Conservation (phyloP, 1,140 invertebrate species). For the Bombus impatiens region DNA sequence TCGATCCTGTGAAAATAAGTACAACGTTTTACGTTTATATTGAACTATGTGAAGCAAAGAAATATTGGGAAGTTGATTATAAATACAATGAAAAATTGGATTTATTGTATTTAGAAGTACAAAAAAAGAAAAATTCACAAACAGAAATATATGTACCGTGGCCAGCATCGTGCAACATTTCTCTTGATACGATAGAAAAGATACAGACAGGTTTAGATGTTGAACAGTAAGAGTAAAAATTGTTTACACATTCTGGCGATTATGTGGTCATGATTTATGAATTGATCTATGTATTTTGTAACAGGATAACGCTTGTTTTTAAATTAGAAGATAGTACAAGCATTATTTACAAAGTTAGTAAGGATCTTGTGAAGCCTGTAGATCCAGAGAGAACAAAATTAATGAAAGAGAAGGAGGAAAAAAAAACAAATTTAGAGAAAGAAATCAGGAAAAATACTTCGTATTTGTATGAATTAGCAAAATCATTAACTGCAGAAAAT, state of each 20-base stretch:
- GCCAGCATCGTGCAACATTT: slow-evolving; percentile 69
- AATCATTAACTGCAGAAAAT: slow-evolving; percentile 48
- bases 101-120: slow-evolving; percentile 77
- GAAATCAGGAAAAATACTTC: slow-evolving; percentile 76
- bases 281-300: slow-evolving; percentile 38
- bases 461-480: slow-evolving; percentile 77
- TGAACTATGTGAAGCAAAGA: slow-evolving; percentile 79
- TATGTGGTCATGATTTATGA: neutral
- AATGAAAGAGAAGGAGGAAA: slow-evolving; percentile 70
- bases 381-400: slow-evolving; percentile 71
- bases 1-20: slow-evolving; percentile 77
- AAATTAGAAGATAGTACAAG: slow-evolving; percentile 77
- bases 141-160: slow-evolving; percentile 77
- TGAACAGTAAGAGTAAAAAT: slow-evolving; percentile 59
- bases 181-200: slow-evolving; percentile 75
- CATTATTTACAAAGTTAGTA: slow-evolving; percentile 76
- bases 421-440: slow-evolving; percentile 70
- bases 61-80: slow-evolving; percentile 77
- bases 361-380: slow-evolving; percentile 74
- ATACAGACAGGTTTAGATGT: slow-evolving; percentile 72
- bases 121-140: slow-evolving; percentile 66
- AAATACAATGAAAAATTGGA: slow-evolving; percentile 74
- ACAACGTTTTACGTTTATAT: slow-evolving; percentile 80
- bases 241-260: neutral
- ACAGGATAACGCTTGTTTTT: slow-evolving; percentile 79